Evolutionary conservation across 2,888 invertebrate species (phyloP).

Genomic region (Rhagonycha lutea): DNA sequence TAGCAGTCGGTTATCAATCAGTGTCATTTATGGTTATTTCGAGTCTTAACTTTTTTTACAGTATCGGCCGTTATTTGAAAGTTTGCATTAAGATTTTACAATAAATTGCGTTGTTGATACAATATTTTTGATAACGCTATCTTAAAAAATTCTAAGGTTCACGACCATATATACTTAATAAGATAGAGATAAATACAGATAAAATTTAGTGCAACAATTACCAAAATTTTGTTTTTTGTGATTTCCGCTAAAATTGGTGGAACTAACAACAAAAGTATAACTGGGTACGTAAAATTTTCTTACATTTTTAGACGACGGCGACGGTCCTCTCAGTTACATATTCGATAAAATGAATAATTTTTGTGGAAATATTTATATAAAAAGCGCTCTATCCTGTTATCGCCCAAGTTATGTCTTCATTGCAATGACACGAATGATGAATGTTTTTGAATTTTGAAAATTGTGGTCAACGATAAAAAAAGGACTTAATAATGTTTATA

Average conservation of each 20-base stretch:
- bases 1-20: not conserved
- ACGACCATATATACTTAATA: constrained; percentile 8
- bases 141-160: constrained; percentile 22
- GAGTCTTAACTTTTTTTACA: not conserved
- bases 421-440: no score
- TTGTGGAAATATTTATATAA: no score
- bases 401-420: no score
- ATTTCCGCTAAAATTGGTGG: not conserved
- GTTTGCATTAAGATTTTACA: not conserved
- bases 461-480: no score
- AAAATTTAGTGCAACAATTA: not conserved
- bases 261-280: no score
- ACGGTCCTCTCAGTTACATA: no score
- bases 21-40: not conserved
- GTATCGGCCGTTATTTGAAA: not conserved
- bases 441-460: no score
- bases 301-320: not conserved
- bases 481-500: no score
- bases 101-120: constrained; percentile 23
- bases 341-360: no score
- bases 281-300: not conserved
- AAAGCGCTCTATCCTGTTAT: no score
- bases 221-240: not conserved
- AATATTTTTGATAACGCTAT: constrained; percentile 20
- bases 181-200: constrained; percentile 2